Evolutionary conservation across 2,113 vertebrate genomes (phyloP).

Genomic region (Larimichthys polyactis): DNA sequence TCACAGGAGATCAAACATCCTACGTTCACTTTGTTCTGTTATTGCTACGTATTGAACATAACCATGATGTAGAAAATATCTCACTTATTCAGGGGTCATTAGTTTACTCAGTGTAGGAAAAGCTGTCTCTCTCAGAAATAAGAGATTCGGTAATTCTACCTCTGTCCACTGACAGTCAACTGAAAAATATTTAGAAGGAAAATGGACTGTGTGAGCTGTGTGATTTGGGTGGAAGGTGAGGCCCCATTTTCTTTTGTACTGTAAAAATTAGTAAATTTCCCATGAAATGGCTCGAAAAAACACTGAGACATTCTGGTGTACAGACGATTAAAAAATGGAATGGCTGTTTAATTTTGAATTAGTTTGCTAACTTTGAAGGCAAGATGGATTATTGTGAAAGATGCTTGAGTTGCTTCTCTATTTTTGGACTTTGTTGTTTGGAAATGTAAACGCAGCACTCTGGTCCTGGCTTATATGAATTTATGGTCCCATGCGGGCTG

Average conservation of each 20-base stretch:
- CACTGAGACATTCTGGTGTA: background rate
- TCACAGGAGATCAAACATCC: too few species aligned
- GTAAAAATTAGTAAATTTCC: background rate
- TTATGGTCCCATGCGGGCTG: background rate
- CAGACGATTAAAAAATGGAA: background rate
- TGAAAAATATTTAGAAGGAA: background rate
- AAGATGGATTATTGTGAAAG: background rate
- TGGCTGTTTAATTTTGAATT: background rate
- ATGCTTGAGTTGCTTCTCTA: background rate
- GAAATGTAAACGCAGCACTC: background rate
- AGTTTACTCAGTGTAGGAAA: too few species aligned
- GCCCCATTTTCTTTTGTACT: background rate
- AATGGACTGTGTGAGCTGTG: background rate
- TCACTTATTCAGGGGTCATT: too few species aligned
- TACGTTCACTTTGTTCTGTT: too few species aligned
- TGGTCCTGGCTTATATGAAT: background rate
- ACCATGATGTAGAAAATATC: too few species aligned
- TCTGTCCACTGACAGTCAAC: background rate
- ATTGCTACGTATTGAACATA: too few species aligned
- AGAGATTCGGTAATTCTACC: background rate
- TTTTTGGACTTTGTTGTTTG: conserved; percentile 16
- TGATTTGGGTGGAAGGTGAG: background rate
- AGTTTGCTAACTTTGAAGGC: background rate
- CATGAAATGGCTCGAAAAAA: background rate
- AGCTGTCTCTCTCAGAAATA: too few species aligned